Percentiles rank a stretch among this genome's conserved stretches.
Conservation (phyloP, 2,888 invertebrate genomes). For the Nebria brevicollis region DNA sequence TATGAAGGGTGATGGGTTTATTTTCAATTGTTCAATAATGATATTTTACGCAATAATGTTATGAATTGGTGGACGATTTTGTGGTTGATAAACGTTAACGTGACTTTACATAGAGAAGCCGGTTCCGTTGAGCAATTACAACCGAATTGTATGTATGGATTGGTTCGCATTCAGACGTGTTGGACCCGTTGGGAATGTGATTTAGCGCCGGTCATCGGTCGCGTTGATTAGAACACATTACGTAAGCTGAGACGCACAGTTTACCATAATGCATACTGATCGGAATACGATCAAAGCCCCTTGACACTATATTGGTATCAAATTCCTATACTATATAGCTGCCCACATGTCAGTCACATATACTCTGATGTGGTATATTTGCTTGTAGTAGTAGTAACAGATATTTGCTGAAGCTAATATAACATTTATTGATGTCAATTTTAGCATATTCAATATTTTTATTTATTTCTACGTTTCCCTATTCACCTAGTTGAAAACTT, state of each 20-base stretch:
- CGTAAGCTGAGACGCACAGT: conserved; percentile 59
- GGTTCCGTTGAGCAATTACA: conserved; percentile 53
- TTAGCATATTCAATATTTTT: neutral
- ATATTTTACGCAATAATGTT: no score
- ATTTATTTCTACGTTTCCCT: neutral
- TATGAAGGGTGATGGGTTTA: no score
- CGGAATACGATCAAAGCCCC: conserved; percentile 56
- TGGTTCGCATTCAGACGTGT: conserved; percentile 57
- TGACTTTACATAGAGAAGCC: conserved; percentile 14
- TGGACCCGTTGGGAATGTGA: conserved; percentile 59
- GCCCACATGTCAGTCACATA: neutral
- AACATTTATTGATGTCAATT: neutral
- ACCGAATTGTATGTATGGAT: conserved; percentile 57
- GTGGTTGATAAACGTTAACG: conserved; percentile 7
- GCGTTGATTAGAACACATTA: conserved; percentile 61
- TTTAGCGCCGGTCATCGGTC: conserved; percentile 56
- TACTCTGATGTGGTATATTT: no score
- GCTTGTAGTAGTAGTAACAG: neutral
- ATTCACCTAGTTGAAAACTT: neutral
- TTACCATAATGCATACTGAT: conserved; percentile 59
- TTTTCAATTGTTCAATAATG: no score
- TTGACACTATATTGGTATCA: neutral
- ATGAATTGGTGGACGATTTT: no score
- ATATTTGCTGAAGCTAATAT: neutral
- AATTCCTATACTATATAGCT: neutral